These are phyloP conservation scores for Platygyra sinensis DNA, from an alignment of 64 coral and sea anemone species.

Conservation along the genomic window DNA sequence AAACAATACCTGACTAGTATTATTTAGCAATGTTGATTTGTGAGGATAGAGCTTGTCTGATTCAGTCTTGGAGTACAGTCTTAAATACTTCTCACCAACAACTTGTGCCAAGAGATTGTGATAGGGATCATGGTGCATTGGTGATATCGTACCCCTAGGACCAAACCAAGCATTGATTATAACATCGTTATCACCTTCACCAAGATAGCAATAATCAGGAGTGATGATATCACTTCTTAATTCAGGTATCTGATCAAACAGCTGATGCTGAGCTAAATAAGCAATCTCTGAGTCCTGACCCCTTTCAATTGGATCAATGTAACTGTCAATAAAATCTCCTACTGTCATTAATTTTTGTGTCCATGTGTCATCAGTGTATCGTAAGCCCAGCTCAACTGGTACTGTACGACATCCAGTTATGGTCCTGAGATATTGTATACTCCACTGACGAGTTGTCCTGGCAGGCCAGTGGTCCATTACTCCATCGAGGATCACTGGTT, in stretches of 20 bases:
- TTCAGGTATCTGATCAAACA: constrained; percentile 99
- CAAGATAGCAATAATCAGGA: constrained; percentile 96
- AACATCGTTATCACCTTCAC: constrained; percentile 66
- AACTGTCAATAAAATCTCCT: constrained; percentile 82
- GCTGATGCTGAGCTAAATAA: constrained; percentile 94
- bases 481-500: constrained; percentile 75
- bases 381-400: constrained; percentile 90
- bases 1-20: constrained; percentile 69
- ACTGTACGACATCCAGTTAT: constrained; percentile 89
- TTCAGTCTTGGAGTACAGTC: constrained; percentile 57
- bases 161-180: constrained; percentile 87
- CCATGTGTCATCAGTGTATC: constrained; percentile 96
- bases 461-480: constrained; percentile 92
- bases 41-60: constrained; percentile 70
- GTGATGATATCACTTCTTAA: constrained; percentile 77
- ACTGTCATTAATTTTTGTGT: constrained; percentile 94
- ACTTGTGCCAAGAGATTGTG: constrained; percentile 73
- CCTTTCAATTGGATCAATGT: constrained; percentile 34
- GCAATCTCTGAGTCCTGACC: constrained; percentile 56
- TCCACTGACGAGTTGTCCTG: constrained; percentile 67
- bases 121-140: constrained; percentile 70
- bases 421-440: constrained; percentile 77
- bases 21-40: constrained; percentile 57
- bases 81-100: constrained; percentile 63
- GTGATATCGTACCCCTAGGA: constrained; percentile 65